phyloP scores from a whole-genome alignment of 1,140 invertebrate genomes.

The Tetramorium alpestre region DNA sequence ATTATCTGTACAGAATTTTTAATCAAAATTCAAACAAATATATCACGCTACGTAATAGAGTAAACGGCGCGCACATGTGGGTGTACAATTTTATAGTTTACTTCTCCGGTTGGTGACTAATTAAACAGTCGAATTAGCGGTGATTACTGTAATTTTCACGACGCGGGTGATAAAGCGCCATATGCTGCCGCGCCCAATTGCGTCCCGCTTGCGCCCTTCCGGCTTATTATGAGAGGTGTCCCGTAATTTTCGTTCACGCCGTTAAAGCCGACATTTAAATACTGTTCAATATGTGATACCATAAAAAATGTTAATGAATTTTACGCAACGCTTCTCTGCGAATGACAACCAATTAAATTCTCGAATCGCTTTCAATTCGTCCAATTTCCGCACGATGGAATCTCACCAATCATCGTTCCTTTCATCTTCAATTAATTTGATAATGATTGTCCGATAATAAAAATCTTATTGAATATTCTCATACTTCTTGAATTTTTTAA shows the following conservation, averaged over 20 bases:
- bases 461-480: neutral
- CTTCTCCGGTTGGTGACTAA: constrained; percentile 53
- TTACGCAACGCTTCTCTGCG: constrained; percentile 28
- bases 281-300: neutral
- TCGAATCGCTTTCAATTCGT: constrained; percentile 60
- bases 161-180: constrained; percentile 29
- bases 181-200: constrained; percentile 47
- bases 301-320: constrained; percentile 63
- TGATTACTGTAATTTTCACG: constrained; percentile 69
- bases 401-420: constrained; percentile 20
- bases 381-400: constrained; percentile 66
- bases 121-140: constrained; percentile 68
- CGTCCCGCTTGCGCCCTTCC: constrained; percentile 15
- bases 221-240: constrained; percentile 57
- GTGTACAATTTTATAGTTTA: constrained; percentile 52
- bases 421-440: constrained; percentile 22
- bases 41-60: neutral
- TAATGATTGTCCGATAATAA: neutral
- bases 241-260: constrained; percentile 57
- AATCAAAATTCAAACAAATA: constrained; percentile 21
- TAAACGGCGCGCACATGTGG: neutral
- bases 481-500: neutral
- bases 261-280: constrained; percentile 61
- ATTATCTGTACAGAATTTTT: constrained; percentile 21
- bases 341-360: constrained; percentile 64